Evolutionary conservation across 2,113 vertebrate genomes (phyloP).

Genomic region (Nematolebias whitei): DNA sequence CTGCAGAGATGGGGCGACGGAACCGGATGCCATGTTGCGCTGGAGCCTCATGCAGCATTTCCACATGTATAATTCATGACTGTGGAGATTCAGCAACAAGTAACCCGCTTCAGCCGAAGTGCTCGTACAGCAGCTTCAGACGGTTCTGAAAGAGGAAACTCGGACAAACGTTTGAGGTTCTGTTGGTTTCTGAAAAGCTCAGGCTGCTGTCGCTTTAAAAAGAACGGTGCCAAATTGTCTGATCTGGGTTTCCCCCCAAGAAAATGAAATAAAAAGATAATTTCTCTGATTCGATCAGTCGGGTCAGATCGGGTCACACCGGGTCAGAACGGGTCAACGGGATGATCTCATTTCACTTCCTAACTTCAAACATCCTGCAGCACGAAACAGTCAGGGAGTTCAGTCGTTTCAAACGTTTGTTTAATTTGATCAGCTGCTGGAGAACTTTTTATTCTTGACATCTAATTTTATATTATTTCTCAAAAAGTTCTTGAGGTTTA

Average conservation of each 20-base stretch:
- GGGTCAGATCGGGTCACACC: constrained; percentile 6
- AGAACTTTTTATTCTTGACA: too few species aligned
- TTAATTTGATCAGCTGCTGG: too few species aligned
- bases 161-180: constrained; percentile 41
- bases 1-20: neutral
- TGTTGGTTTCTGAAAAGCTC: constrained; percentile 36
- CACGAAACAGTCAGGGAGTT: neutral
- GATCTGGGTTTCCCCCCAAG: neutral
- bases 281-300: neutral
- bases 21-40: constrained; percentile 20
- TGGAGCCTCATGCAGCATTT: constrained; percentile 29
- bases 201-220: neutral
- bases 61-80: constrained; percentile 52
- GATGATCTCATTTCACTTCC: neutral
- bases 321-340: neutral
- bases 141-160: constrained; percentile 27
- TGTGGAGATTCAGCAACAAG: constrained; percentile 60
- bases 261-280: too few species aligned
- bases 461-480: too few species aligned
- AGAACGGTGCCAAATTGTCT: neutral
- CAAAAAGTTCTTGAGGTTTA: too few species aligned
- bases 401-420: too few species aligned
- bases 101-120: constrained; percentile 33
- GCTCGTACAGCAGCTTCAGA: constrained; percentile 49
- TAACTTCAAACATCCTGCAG: too few species aligned